Evolutionary conservation across 2,888 invertebrate genomes (phyloP).

Genomic region (Pachliopta kotzebuea): DNA sequence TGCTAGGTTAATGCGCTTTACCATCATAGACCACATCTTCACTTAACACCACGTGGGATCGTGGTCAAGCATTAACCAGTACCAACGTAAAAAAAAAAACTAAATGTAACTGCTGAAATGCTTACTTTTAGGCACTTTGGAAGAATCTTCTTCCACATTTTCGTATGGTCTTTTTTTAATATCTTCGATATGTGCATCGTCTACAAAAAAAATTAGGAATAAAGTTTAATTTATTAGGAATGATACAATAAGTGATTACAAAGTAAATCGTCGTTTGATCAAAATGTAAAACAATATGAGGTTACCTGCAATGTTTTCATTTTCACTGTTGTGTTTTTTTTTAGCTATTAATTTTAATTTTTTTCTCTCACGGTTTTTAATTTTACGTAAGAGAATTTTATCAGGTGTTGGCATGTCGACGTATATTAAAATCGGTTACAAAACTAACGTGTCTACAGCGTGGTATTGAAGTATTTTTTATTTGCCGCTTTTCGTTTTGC

Average conservation of each 20-base stretch:
- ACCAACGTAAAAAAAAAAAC: no score
- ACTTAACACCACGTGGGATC: no score
- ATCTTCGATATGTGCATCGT: background rate
- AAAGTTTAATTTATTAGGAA: background rate
- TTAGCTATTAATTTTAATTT: conserved; percentile 77
- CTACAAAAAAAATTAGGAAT: background rate
- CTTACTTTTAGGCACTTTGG: conserved; percentile 23
- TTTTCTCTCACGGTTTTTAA: conserved; percentile 87
- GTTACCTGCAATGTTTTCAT: conserved; percentile 26
- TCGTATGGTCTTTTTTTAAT: conserved; percentile 25
- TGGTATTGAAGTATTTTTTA: conserved; percentile 4
- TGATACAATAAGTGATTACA: background rate
- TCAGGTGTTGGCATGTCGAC: conserved; percentile 82
- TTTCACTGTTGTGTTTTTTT: conserved; percentile 35
- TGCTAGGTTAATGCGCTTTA: no score
- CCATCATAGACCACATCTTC: no score
- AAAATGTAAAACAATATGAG: background rate
- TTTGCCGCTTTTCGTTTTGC: background rate
- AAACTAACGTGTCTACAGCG: conserved; percentile 13
- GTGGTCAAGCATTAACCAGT: no score
- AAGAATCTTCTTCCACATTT: conserved; percentile 11
- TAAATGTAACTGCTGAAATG: background rate
- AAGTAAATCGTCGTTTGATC: background rate
- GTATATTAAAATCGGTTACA: background rate
- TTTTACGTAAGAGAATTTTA: conserved; percentile 87